Evolutionary conservation across 2,888 invertebrate genomes (phyloP).

Genomic region (Iphiclides podalirius): DNA sequence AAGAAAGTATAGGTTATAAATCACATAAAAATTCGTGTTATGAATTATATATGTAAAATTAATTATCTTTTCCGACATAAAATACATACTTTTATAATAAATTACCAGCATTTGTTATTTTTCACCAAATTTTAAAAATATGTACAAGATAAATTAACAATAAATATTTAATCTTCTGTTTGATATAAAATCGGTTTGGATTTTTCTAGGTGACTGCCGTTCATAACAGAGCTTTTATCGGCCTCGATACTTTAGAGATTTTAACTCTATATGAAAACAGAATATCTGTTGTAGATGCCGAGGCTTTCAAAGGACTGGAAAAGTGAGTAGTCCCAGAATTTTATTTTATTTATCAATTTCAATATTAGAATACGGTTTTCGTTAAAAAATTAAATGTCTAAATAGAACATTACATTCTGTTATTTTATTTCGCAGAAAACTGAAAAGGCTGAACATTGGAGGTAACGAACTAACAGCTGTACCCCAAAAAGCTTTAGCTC

Average conservation of each 20-base stretch:
- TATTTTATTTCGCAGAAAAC: slow-evolving; percentile 80
- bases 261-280: slow-evolving; percentile 93
- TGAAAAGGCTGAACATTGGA: slow-evolving; percentile 91
- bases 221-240: slow-evolving; percentile 91
- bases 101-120: too few relatives aligned
- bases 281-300: slow-evolving; percentile 87
- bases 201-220: slow-evolving; percentile 83
- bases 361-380: too few relatives aligned
- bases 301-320: slow-evolving; percentile 92
- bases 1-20: too few relatives aligned
- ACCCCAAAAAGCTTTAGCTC: slow-evolving; percentile 89
- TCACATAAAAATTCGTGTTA: too few relatives aligned
- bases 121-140: too few relatives aligned
- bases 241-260: slow-evolving; percentile 92
- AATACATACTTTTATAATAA: too few relatives aligned
- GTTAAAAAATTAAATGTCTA: too few relatives aligned
- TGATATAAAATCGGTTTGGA: too few relatives aligned
- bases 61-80: slow-evolving; percentile 6
- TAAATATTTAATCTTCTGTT: slow-evolving; percentile 20
- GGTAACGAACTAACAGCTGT: slow-evolving; percentile 88
- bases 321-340: too few relatives aligned
- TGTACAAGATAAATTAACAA: too few relatives aligned
- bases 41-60: not conserved
- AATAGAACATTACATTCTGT: too few relatives aligned
- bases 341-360: too few relatives aligned